Evolutionary conservation across 53 echinoderm and acorn worm species (phyloP).

Genomic region (Stichopus horrens): DNA sequence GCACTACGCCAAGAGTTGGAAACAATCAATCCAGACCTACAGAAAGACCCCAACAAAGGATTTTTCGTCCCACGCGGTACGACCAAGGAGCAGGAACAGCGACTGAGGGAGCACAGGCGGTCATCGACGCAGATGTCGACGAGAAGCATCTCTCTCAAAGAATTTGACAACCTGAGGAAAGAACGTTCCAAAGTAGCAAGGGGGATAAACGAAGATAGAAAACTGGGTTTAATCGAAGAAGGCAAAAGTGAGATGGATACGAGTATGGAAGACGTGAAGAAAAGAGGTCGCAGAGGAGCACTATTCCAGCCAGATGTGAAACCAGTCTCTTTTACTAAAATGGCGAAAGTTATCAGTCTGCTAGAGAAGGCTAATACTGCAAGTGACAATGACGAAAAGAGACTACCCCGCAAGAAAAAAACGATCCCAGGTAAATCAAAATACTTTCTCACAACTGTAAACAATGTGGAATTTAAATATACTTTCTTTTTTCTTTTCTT

Average conservation of each 20-base stretch:
- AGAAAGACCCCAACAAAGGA: conserved; percentile 65
- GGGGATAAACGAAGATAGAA: conserved; percentile 45
- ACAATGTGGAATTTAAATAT: too few relatives aligned
- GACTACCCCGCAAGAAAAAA: neutral
- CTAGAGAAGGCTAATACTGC: neutral
- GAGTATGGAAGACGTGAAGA: conserved; percentile 15
- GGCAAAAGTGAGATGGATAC: conserved; percentile 35
- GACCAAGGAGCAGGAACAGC: conserved; percentile 72
- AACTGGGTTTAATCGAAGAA: neutral
- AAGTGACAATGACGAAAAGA: neutral
- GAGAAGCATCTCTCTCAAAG: conserved; percentile 78
- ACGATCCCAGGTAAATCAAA: neutral
- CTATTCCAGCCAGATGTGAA: conserved; percentile 44
- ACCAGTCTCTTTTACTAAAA: conserved; percentile 33
- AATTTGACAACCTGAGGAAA: conserved; percentile 76
- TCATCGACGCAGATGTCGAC: conserved; percentile 52
- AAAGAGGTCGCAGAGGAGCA: conserved; percentile 63
- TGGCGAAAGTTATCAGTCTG: conserved; percentile 38
- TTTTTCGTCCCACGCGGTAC: conserved; percentile 81
- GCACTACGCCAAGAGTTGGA: conserved; percentile 64
- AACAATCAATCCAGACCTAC: conserved; percentile 69
- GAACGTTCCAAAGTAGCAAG: conserved; percentile 49
- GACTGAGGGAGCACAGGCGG: conserved; percentile 60
- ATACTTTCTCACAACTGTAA: too few relatives aligned
- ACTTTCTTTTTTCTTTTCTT: too few relatives aligned